Conservation (phyloP, 2,888 invertebrate species). For the Eupithecia inturbata region DNA sequence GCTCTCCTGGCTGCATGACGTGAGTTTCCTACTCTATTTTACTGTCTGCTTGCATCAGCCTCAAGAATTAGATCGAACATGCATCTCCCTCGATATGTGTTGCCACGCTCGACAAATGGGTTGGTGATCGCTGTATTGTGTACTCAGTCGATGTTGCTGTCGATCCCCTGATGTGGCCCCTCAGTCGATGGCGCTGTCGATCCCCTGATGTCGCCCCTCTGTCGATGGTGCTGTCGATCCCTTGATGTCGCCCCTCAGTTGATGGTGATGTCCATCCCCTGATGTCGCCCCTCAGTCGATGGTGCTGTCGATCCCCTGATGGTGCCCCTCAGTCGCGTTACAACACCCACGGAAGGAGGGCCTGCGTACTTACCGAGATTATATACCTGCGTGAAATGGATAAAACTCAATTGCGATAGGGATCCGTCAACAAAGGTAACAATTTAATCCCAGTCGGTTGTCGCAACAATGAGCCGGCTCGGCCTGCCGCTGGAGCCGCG, state of each 20-base stretch:
- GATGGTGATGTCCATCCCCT: too few relatives aligned
- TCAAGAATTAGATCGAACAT: too few relatives aligned
- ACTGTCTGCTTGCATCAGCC: background rate
- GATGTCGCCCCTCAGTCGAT: too few relatives aligned
- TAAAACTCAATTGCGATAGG: conserved; percentile 23
- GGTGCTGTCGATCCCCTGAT: background rate
- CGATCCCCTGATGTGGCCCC: background rate
- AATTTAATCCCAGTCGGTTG: conserved; percentile 60
- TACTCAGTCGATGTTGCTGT: too few relatives aligned
- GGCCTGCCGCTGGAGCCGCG: conserved; percentile 29
- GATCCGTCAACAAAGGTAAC: conserved; percentile 54
- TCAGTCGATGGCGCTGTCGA: background rate
- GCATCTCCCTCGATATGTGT: background rate
- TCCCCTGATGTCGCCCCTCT: background rate
- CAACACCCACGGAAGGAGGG: background rate
- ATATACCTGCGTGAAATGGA: background rate
- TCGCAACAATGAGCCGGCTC: conserved; percentile 49
- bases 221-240: too few relatives aligned
- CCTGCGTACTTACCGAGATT: background rate
- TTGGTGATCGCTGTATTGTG: background rate
- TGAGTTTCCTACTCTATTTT: conserved; percentile 81
- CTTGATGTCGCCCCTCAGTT: background rate
- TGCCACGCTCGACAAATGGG: background rate
- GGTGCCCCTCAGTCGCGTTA: background rate
- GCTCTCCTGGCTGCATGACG: conserved; percentile 94